phyloP scores from a whole-genome alignment of 2,888 invertebrate genomes.

The Drosophila nigritarsus region DNA sequence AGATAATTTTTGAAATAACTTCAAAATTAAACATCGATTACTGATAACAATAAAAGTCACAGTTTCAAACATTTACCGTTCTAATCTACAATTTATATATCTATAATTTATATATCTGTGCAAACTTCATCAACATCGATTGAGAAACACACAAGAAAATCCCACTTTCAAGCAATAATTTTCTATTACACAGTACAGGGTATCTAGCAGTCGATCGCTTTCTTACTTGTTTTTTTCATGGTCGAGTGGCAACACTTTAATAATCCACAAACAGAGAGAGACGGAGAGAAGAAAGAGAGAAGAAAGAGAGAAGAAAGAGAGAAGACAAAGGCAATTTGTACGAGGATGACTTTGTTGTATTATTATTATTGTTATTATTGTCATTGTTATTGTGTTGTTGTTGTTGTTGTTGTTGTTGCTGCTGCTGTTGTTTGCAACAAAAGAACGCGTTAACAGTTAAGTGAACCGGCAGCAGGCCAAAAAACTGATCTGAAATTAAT shows the following conservation, averaged over 20 bases:
- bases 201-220: neutral
- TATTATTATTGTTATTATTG: slow-evolving; percentile 24
- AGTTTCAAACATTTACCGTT: neutral
- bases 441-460: slow-evolving; percentile 69
- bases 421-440: slow-evolving; percentile 17
- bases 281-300: neutral
- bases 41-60: neutral
- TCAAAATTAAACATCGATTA: accelerated
- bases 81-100: neutral
- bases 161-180: neutral
- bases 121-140: neutral
- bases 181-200: slow-evolving; percentile 1
- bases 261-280: slow-evolving; percentile 28
- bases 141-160: neutral
- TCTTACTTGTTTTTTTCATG: slow-evolving; percentile 35
- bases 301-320: slow-evolving; percentile 25
- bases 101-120: neutral
- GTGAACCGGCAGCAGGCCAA: slow-evolving; percentile 48
- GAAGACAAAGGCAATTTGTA: slow-evolving; percentile 73
- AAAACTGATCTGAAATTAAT: slow-evolving; percentile 52
- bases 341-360: slow-evolving; percentile 37
- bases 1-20: too few relatives aligned
- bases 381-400: slow-evolving; percentile 19
- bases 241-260: slow-evolving; percentile 62
- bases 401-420: slow-evolving; percentile 25